Base-by-base conservation (phyloP, 2,113 vertebrate species). In the Nesoenas mayeri region DNA sequence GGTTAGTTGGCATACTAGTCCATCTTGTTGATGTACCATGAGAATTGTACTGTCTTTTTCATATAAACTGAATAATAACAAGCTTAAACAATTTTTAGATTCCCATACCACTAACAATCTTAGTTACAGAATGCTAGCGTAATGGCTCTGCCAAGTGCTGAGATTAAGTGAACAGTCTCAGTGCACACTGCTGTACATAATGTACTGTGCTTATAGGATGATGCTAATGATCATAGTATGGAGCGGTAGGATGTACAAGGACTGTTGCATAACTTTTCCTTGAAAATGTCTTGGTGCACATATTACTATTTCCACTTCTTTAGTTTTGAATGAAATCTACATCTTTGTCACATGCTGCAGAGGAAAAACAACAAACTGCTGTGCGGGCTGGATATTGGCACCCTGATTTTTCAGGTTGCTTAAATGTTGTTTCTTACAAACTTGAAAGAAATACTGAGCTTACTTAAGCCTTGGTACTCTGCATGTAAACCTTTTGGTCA, bases 1-100 rank as follows among this genome's bases (percentile, higher is more conserved):
- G 85, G 80, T 97, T 98, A 93, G 96, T 94, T 80, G 85, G 97
- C 89, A 94, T 91, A 94, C 74, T 94, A 97, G 92, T 97, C 96
- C 91, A 95, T 97, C 92, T 97, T 92, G 72, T 95, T 97, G 94
- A 89, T 95, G 93, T 97, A 96, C 92, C 96, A 94, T 92, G 89
- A 97, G 82, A 95, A 88, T 51, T 95, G 87, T 96, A 95, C 1
- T 54, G 79, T 91, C 79, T 91, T 89, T 94, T 90, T 92, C 93
- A 84, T 87, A 97, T 70, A 87, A 97, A 91, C 72, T 77, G 80
- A 89, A 65, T 73, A 71, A 93, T 82, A 60, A 60, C 21, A 81
- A 44, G 65, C 78, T 94, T 95, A 69, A 92, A 74, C 32, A 8
- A 32, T 65, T 78, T 83, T 60, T 31, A 86, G 89, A 54, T 69